A percentile compares a stretch with the other conserved stretches of the same genome.
Conservation (phyloP, 2,113 vertebrate genomes). For the Cynocephalus volans region DNA sequence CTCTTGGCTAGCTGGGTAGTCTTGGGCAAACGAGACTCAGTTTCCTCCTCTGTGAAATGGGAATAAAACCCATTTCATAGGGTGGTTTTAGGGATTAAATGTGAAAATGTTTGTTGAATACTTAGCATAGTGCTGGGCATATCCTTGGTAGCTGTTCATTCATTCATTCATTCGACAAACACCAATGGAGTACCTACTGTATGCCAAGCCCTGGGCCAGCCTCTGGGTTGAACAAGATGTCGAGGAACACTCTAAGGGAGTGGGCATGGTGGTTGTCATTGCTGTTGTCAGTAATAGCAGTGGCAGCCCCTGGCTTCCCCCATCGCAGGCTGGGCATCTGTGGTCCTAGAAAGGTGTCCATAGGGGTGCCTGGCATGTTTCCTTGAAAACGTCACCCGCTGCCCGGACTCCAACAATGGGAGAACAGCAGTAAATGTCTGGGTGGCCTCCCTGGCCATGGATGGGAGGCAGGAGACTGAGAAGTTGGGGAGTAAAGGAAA, state of each 20-base stretch:
- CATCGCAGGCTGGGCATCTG: background rate
- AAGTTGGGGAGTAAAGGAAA: rapidly evolving
- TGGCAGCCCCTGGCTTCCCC: background rate
- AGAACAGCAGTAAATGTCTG: background rate
- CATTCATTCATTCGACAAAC: background rate
- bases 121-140: background rate
- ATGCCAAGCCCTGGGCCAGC: background rate
- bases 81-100: background rate
- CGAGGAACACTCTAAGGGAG: rapidly evolving
- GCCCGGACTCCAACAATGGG: no score
- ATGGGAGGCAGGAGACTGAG: background rate
- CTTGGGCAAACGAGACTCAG: background rate
- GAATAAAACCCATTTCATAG: background rate
- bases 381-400: background rate
- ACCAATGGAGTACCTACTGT: background rate
- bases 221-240: background rate
- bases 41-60: background rate
- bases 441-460: background rate
- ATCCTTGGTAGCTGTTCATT: no score
- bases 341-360: background rate
- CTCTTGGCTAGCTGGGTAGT: background rate
- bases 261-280: rapidly evolving
- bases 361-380: background rate
- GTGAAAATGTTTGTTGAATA: background rate
- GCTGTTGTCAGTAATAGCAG: rapidly evolving